These are phyloP conservation scores for Aleadryas rufinucha DNA, from an alignment of 2,113 vertebrate species.

Conservation along the genomic window DNA sequence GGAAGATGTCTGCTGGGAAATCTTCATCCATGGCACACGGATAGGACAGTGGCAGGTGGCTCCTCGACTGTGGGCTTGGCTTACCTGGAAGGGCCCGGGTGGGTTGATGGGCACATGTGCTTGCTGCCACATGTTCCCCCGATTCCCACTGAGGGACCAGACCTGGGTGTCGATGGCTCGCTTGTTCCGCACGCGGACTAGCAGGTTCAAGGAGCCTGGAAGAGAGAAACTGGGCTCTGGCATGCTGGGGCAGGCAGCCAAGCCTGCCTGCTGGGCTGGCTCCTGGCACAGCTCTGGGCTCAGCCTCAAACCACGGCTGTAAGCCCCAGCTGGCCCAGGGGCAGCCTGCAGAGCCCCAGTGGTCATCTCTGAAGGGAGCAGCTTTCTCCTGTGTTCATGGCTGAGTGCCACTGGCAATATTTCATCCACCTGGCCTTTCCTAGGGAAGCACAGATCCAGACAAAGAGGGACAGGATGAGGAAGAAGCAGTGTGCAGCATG, in stretches of 20 bases:
- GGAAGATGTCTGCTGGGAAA: not conserved
- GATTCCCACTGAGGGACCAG: slow-evolving; percentile 88
- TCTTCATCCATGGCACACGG: not conserved
- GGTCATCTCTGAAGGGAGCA: not conserved
- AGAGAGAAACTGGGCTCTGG: not conserved
- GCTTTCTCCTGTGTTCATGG: not conserved
- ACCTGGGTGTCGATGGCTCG: slow-evolving; percentile 82
- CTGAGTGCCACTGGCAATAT: not conserved
- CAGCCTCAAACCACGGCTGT: accelerated
- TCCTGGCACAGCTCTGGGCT: not conserved
- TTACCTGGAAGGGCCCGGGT: slow-evolving; percentile 92
- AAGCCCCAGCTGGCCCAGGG: not conserved
- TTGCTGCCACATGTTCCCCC: slow-evolving; percentile 88
- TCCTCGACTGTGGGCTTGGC: not conserved
- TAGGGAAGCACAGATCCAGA: not conserved
- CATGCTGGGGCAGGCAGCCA: not conserved
- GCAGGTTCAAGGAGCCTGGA: slow-evolving; percentile 90
- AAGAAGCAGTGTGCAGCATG: not conserved
- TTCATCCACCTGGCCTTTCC: not conserved
- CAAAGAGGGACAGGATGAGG: not conserved
- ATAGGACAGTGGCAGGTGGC: not conserved
- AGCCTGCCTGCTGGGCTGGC: not conserved
- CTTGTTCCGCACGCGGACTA: slow-evolving; percentile 85
- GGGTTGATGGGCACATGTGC: slow-evolving; percentile 89
- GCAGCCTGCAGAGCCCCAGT: not conserved